Conservation (phyloP, 1,140 invertebrate genomes). For the Helicoverpa armigera region DNA sequence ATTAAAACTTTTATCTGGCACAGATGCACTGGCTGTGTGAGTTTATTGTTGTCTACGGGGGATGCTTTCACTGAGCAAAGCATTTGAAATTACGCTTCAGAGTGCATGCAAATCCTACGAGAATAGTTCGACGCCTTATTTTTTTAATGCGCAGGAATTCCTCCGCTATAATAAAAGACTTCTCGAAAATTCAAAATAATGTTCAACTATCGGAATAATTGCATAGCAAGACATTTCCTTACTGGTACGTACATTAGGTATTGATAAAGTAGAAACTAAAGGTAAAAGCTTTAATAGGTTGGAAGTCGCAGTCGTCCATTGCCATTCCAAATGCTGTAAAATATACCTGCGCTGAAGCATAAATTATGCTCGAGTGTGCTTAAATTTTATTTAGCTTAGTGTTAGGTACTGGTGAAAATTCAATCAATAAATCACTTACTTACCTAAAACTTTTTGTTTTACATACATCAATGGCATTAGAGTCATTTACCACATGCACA, state of each 20-base stretch:
- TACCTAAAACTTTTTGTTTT: not conserved
- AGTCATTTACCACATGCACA: too few species aligned
- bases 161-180: not conserved
- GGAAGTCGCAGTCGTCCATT: not conserved
- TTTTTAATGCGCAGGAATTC: constrained; percentile 27
- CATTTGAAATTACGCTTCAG: constrained; percentile 57
- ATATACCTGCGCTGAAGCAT: not conserved
- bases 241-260: not conserved
- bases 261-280: not conserved
- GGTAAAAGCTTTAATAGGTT: constrained; percentile 20
- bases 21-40: constrained; percentile 59
- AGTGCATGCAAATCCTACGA: constrained; percentile 53
- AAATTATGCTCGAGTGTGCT: not conserved
- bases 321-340: constrained; percentile 13
- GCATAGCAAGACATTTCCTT: not conserved
- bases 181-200: not conserved
- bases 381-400: not conserved
- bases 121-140: constrained; percentile 41
- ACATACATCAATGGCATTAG: too few species aligned
- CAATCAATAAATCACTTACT: constrained; percentile 1
- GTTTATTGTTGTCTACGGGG: constrained; percentile 60
- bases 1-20: constrained; percentile 71
- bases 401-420: not conserved
- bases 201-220: not conserved
- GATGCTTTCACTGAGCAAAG: constrained; percentile 57